Conservation (phyloP, 2,888 invertebrate genomes). For the Carpatolechia fugitivella region DNA sequence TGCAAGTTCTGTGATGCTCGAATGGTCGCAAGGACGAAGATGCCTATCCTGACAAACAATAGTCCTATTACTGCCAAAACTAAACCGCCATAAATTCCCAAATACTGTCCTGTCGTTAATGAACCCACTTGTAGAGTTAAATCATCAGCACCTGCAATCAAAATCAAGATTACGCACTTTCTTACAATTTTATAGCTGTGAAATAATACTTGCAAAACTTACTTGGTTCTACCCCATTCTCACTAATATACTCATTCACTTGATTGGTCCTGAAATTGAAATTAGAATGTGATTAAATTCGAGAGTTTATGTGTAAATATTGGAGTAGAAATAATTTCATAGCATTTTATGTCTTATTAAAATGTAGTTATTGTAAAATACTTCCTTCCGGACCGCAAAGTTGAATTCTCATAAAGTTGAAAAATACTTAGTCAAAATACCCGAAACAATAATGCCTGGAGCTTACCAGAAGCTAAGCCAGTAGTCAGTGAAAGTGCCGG, state of each 20-base stretch:
- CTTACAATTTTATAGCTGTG: constrained; percentile 19
- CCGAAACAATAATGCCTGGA: no score
- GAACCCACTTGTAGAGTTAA: constrained; percentile 33
- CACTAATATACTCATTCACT: constrained; percentile 48
- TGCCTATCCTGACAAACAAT: constrained; percentile 73
- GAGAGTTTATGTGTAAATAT: no score
- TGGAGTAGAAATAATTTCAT: no score
- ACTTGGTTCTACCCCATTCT: constrained; percentile 49
- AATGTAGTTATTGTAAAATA: no score
- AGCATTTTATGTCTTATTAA: no score
- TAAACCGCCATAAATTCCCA: constrained; percentile 54
- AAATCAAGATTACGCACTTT: no score
- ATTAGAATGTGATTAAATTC: no score
- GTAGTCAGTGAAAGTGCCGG: constrained; percentile 84
- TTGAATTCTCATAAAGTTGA: no score
- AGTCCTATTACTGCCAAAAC: constrained; percentile 65
- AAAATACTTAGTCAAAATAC: no score
- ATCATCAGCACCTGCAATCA: no score
- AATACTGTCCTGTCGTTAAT: constrained; percentile 54
- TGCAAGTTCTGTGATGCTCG: constrained; percentile 85
- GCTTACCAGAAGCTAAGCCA: constrained; percentile 87
- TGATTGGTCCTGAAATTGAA: constrained; percentile 59
- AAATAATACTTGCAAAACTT: constrained; percentile 15
- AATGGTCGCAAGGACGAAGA: constrained; percentile 81
- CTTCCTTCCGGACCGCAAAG: no score